These are phyloP conservation scores for Recurvirostra avosetta DNA, from an alignment of 2,113 vertebrate genomes.

Conservation along the genomic window DNA sequence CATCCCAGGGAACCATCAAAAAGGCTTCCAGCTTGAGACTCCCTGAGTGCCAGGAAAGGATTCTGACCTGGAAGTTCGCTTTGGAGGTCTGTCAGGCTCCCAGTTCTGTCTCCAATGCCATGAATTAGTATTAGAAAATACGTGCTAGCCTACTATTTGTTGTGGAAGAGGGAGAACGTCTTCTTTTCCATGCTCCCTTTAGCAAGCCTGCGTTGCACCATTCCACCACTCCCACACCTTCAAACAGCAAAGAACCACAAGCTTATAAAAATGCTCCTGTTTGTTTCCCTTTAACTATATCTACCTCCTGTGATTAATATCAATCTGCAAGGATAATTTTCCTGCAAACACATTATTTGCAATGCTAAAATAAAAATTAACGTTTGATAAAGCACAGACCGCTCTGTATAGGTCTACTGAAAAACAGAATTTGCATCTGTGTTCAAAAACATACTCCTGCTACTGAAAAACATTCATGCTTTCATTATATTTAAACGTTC, in stretches of 20 bases:
- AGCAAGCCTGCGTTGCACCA: neutral
- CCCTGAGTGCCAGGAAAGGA: neutral
- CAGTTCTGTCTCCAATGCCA: neutral
- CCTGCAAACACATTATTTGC: neutral
- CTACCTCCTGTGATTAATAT: neutral
- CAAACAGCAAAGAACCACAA: neutral
- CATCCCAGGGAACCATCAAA: neutral
- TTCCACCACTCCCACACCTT: neutral
- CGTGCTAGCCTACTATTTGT: neutral
- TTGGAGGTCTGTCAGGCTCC: neutral
- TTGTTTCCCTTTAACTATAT: neutral
- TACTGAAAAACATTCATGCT: neutral
- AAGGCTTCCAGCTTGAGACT: neutral
- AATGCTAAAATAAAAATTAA: neutral
- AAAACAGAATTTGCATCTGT: fast-evolving
- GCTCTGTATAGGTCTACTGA: neutral
- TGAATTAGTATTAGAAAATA: neutral
- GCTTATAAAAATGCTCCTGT: neutral
- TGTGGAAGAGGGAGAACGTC: neutral
- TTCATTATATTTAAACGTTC: neutral
- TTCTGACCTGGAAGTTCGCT: neutral
- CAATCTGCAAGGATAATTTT: neutral
- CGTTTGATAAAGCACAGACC: neutral
- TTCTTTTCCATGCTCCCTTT: neutral
- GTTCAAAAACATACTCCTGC: neutral